These are phyloP conservation scores for Epizoanthus rinbou DNA, from an alignment of 92 coral and sea anemone species.

Conservation along the genomic window DNA sequence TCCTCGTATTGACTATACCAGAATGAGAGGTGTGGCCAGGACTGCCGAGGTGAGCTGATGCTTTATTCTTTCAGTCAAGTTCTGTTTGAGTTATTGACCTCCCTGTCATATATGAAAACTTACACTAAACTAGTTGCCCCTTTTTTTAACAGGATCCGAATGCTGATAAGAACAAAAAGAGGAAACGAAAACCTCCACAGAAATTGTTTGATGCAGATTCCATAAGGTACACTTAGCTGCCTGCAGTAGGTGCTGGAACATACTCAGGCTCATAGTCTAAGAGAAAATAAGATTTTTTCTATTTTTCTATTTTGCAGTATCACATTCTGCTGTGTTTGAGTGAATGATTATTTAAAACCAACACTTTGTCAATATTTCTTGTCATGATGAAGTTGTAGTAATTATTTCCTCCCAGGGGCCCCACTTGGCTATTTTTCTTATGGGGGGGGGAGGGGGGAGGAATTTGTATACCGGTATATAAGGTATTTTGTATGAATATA, in stretches of 20 bases:
- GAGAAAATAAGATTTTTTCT: no score
- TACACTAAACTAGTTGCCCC: background rate
- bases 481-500: no score
- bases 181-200: conserved; percentile 88
- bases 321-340: no score
- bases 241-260: background rate
- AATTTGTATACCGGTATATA: no score
- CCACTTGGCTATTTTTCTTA: no score
- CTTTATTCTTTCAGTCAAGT: background rate
- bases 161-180: conserved; percentile 82
- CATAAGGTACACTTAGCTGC: conserved; percentile 60
- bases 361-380: no score
- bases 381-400: no score
- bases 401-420: no score
- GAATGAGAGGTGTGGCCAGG: conserved; percentile 82
- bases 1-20: conserved; percentile 91
- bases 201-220: conserved; percentile 92
- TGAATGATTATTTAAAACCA: no score
- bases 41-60: conserved; percentile 74
- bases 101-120: background rate
- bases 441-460: no score
- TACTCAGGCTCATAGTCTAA: background rate
- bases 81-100: background rate
- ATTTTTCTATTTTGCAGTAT: no score
- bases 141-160: conserved; percentile 46